phyloP scores from a whole-genome alignment of 2,797 vertebrate genomes.

The Podarcis siculus region DNA sequence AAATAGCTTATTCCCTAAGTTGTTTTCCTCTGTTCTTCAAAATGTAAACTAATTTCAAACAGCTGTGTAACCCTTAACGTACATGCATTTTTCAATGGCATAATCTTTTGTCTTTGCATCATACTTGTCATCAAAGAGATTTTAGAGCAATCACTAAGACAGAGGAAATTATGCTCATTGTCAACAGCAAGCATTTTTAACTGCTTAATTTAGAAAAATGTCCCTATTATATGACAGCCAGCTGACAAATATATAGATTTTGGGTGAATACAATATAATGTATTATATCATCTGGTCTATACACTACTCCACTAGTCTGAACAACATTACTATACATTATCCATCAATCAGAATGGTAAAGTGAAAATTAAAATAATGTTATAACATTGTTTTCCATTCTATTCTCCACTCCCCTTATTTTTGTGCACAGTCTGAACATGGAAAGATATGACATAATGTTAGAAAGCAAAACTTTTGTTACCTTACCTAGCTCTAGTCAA shows the following conservation, averaged over 20 bases:
- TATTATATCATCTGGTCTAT: not conserved
- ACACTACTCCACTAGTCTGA: not conserved
- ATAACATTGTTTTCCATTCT: not conserved
- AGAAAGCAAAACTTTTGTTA: not conserved
- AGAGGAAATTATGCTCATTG: slow-evolving; percentile 30
- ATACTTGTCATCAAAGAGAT: slow-evolving; percentile 26
- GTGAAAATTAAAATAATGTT: slow-evolving; percentile 4
- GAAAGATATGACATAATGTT: not conserved
- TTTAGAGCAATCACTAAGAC: slow-evolving; percentile 24
- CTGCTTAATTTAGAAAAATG: slow-evolving; percentile 19
- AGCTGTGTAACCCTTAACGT: slow-evolving; percentile 30
- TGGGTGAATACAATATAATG: slow-evolving; percentile 16
- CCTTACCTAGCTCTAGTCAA: not conserved
- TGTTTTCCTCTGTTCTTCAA: not conserved
- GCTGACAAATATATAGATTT: slow-evolving; percentile 22
- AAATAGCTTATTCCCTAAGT: slow-evolving; percentile 7
- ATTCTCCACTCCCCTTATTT: not conserved
- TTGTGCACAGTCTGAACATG: not conserved
- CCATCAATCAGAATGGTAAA: slow-evolving; percentile 10
- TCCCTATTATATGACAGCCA: slow-evolving; percentile 28
- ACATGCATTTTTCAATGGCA: slow-evolving; percentile 13
- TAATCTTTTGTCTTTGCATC: slow-evolving; percentile 33
- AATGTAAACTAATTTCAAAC: slow-evolving; percentile 35
- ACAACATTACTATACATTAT: slow-evolving; percentile 23
- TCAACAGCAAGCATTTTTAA: slow-evolving; percentile 23